These are phyloP conservation scores for Aratinga solstitialis DNA, from an alignment of 2,797 vertebrate genomes.

Conservation along the genomic window DNA sequence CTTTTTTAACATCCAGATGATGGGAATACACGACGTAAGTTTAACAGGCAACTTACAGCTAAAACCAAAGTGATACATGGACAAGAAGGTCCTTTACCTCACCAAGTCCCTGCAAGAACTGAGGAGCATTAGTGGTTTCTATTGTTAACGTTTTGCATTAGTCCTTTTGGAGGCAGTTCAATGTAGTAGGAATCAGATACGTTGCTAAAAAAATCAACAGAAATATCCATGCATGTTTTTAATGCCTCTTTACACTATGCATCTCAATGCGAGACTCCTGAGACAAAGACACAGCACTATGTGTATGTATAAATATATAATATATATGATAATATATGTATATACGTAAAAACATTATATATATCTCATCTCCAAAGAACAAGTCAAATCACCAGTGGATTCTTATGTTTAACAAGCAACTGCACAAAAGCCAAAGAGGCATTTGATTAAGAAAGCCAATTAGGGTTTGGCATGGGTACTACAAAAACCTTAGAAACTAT, in stretches of 20 bases:
- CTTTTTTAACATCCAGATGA: background rate
- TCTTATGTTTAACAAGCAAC: background rate
- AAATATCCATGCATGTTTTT: background rate
- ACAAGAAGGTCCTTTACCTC: background rate
- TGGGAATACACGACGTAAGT: background rate
- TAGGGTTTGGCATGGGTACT: background rate
- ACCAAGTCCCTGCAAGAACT: background rate
- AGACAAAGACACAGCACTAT: background rate
- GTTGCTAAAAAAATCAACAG: background rate
- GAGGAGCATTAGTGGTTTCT: background rate
- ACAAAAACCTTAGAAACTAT: background rate
- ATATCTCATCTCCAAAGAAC: background rate
- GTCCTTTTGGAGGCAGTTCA: background rate
- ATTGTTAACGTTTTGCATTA: background rate
- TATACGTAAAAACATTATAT: background rate
- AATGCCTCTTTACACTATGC: background rate
- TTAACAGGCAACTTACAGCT: background rate
- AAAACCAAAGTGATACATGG: background rate
- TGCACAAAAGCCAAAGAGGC: background rate
- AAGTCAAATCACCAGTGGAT: background rate
- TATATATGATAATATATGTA: background rate
- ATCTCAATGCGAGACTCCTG: background rate
- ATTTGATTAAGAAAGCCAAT: slow-evolving; percentile 22
- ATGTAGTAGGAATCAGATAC: background rate
- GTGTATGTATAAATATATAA: background rate